Base-by-base conservation (phyloP, 1,140 invertebrate genomes). In the Brachionus calyciflorus region DNA sequence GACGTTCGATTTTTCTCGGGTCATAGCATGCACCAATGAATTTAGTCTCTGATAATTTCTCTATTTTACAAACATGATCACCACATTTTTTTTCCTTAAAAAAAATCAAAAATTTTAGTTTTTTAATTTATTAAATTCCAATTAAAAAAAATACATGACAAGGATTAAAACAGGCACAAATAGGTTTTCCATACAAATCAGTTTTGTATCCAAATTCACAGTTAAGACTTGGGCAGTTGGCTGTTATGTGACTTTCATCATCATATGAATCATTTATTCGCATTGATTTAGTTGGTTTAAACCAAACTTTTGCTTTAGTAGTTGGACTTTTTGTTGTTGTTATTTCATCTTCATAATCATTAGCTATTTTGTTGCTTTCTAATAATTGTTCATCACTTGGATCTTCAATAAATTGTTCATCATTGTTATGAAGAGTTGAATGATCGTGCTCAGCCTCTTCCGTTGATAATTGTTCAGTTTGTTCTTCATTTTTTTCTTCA, bases 81-180 rank as follows among this genome's bases (percentile, higher is more conserved):
- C 51, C 69, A 55, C 69, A 73, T 73, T 49, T 49, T 51, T 73
- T 73, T 55, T 73, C 69, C 69, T 73, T 30, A 17, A 48, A n/a
- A 24, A 14, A 51, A 24, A 21, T 40, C 9, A 17, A 10, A 73
- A 37, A 2, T 65, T 33, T 33, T 37, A 33, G 21, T 6, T 24
- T 9, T 33, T 30, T 57, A 44, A 44, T 41, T 3, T 26, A 28
- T 10, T 3, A 70, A 46, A 14, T 46, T 51, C 12, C 5, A 28
- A 19, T 33, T 4, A n/a, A 33, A 21, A 24, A 3, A 51, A 14
- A 40, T 40, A 73, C 69, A 17, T 73, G 19, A 14, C 69, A 73
- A 40, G 69, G 69, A 73, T 73, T 55, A 24, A 55, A 49, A 21
- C 69, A 73, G 2, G 69, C 28, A 41, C 69, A 73, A 51, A 73